A percentile compares a stretch with the other conserved stretches of the same genome.
phyloP scores from a whole-genome alignment of 2,113 vertebrate species.

The Opisthocomus hoazin region DNA sequence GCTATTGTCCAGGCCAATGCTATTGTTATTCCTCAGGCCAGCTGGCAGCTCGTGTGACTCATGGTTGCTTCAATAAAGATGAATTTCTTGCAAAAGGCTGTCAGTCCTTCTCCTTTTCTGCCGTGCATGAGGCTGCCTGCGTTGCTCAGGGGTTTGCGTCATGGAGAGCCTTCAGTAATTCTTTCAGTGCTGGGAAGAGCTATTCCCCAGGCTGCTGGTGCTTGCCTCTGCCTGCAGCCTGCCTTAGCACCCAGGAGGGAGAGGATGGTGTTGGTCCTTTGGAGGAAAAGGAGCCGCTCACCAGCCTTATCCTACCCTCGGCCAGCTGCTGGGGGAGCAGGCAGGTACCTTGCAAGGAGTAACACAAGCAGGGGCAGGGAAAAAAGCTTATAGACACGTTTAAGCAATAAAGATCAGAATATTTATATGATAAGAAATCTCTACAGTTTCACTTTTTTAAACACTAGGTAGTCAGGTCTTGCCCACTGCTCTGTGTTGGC shows the following conservation, averaged over 20 bases:
- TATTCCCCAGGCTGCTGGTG: background rate
- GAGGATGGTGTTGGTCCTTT: background rate
- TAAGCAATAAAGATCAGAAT: background rate
- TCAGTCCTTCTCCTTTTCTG: background rate
- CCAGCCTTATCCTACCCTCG: background rate
- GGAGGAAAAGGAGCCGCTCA: background rate
- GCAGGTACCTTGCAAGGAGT: background rate
- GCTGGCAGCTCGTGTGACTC: background rate
- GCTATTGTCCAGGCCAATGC: background rate
- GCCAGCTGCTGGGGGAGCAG: background rate
- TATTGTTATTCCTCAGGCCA: background rate
- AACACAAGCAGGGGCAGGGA: background rate
- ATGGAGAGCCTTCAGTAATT: background rate
- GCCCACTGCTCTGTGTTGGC: background rate
- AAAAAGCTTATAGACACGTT: background rate
- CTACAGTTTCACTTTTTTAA: background rate
- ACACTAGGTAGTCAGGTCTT: background rate
- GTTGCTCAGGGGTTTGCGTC: background rate
- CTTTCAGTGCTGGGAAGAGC: background rate
- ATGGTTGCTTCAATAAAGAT: constrained; percentile 35
- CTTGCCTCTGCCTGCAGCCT: background rate
- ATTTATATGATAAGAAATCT: background rate
- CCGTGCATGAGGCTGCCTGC: background rate
- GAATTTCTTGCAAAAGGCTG: background rate
- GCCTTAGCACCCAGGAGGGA: background rate